These are phyloP conservation scores for Leuciscus waleckii DNA, from an alignment of 2,797 vertebrate species.

Conservation along the genomic window DNA sequence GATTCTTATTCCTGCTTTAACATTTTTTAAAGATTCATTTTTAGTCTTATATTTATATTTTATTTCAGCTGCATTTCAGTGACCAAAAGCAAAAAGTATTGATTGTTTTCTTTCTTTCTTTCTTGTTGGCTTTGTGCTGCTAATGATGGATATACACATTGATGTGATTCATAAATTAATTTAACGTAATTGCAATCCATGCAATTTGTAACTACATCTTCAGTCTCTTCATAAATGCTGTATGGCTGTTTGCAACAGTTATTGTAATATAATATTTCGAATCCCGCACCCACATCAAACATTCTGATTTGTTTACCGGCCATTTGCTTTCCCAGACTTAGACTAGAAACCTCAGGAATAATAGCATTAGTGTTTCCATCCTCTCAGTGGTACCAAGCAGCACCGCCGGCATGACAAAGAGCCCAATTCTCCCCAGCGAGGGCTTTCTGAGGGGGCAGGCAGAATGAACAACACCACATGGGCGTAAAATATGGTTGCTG, in stretches of 20 bases:
- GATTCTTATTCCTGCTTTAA: not conserved
- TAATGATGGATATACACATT: not conserved
- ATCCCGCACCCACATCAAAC: constrained; percentile 41
- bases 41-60: not conserved
- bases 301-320: constrained; percentile 27
- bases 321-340: constrained; percentile 36
- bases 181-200: not conserved
- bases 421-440: constrained; percentile 66
- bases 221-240: not conserved
- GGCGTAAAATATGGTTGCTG: constrained; percentile 74
- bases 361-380: constrained; percentile 72
- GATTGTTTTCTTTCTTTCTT: not conserved
- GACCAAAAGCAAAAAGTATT: not conserved
- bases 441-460: constrained; percentile 65
- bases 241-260: not conserved
- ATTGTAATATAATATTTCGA: not conserved
- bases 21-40: not conserved
- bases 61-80: not conserved
- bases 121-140: not conserved
- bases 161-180: not conserved
- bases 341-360: constrained; percentile 64
- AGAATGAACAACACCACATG: constrained; percentile 72
- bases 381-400: constrained; percentile 76
- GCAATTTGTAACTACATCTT: not conserved
- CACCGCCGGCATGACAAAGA: constrained; percentile 73